Evolutionary conservation across 2,113 vertebrate species (phyloP).

Genomic region (Candoia aspera): DNA sequence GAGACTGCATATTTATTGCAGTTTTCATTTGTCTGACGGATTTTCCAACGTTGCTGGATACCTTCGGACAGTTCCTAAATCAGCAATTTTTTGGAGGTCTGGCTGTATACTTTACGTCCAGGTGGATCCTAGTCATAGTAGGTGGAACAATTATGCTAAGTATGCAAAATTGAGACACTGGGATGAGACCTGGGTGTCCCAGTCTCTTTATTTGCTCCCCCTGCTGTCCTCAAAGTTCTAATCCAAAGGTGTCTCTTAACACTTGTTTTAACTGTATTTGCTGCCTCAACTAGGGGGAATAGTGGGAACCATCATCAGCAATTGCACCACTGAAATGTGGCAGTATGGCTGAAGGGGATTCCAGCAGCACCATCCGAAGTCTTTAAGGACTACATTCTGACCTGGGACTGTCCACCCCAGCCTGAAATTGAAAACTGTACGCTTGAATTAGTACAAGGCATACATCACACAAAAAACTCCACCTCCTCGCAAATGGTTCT

Average conservation of each 20-base stretch:
- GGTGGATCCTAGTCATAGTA: neutral
- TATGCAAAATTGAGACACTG: neutral
- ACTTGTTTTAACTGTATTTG: neutral
- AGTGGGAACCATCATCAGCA: neutral
- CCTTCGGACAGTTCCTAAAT: neutral
- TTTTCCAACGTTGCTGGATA: neutral
- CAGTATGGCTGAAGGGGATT: neutral
- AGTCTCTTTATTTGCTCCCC: neutral
- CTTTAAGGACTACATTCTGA: neutral
- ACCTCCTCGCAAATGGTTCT: neutral
- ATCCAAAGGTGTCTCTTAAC: neutral
- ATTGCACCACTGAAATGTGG: neutral
- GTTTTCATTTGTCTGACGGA: neutral
- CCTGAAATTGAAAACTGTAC: neutral
- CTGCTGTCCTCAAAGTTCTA: neutral
- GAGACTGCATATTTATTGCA: neutral
- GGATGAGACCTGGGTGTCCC: neutral
- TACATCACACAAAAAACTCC: too few species aligned
- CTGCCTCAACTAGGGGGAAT: neutral
- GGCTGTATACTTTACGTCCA: neutral
- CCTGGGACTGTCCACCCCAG: neutral
- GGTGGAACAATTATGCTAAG: neutral
- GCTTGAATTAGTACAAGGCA: neutral
- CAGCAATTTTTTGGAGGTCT: neutral
- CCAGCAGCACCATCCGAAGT: neutral